A percentile compares a stretch with the other conserved stretches of the same genome.
Conservation (phyloP, 2,888 invertebrate species). For the Oligia fasciuncula region DNA sequence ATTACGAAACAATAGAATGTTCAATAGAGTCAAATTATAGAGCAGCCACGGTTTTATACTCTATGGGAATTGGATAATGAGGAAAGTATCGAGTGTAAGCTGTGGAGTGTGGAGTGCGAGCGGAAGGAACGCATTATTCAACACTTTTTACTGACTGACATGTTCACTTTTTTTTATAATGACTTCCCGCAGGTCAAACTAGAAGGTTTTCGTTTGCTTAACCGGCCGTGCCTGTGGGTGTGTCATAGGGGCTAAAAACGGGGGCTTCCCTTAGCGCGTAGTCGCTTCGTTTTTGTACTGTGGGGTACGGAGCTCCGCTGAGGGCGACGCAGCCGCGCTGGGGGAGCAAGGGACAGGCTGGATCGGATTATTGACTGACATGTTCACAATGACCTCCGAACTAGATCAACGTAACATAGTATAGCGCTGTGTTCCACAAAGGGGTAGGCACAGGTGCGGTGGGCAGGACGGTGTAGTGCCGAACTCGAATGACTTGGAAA, state of each 20-base stretch:
- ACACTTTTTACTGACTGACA: neutral
- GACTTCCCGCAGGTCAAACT: neutral
- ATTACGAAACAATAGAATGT: constrained; percentile 57
- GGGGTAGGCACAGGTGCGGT: neutral
- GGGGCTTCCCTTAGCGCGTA: too few species aligned
- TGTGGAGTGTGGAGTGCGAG: neutral
- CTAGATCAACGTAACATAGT: neutral
- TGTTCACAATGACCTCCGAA: neutral
- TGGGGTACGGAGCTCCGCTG: too few species aligned
- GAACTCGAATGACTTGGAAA: neutral
- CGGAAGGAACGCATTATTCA: constrained; percentile 10
- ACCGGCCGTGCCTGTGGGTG: too few species aligned
- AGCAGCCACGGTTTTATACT: constrained; percentile 37
- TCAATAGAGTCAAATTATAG: constrained; percentile 55
- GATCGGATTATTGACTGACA: too few species aligned
- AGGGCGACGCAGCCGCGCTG: too few species aligned
- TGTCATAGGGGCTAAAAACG: too few species aligned
- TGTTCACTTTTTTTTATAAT: neutral
- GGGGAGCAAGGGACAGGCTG: too few species aligned
- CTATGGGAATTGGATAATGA: constrained; percentile 51
- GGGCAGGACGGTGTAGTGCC: neutral
- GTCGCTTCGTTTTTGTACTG: too few species aligned
- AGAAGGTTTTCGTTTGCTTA: neutral
- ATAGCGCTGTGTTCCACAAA: neutral
- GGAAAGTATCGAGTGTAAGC: neutral